Base-by-base conservation (phyloP, 2,113 vertebrate species). In the Catharus bicknelli region DNA sequence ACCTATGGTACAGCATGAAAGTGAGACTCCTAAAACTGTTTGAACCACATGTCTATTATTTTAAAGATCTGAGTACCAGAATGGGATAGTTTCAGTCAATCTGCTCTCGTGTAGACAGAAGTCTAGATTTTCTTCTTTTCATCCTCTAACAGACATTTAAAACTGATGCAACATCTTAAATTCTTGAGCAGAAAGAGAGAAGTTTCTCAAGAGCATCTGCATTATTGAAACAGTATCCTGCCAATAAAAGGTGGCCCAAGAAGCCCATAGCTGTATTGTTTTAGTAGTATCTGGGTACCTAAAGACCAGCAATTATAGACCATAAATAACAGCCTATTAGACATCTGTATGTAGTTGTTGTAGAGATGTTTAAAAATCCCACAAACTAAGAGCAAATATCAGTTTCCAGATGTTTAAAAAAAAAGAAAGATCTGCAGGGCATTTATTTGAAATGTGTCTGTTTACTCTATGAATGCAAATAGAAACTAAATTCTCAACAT, bases 251-350 rank as follows among this genome's bases (percentile, higher is more conserved):
- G 19, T 19, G 22, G 18, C 30, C 10, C 63, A 75, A 55, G 42
- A 88, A 18, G 22, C 13, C 38, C 19, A 5, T 2, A 58, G 13
- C 4, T 47, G 26, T 8, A 21, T 10, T 57, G 48, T 9, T 79
- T 83, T 48, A 73, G 72, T 40, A 82, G 34, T 14, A 30, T 5
- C n/a, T 45, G 51, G 29, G 16, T 14, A 59, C 16, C 42, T 45
- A 15, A 0, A 75, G 16, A 38, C 10, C 26, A 58, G 3, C 3
- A 73, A 10, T 45, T 55, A 54, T 1, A 72, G 38, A 45, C 13
- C 38, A 34, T 10, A 59, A 70, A n/a, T 14, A 40, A 47, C 47
- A 36, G 10, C 29, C 51, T 48, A 10, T 27, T 38, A 59, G 18
- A 45, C 43, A 66, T 22, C 16, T 38, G 12, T 16, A 51, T 29